A percentile compares a stretch with the other conserved stretches of the same genome.
phyloP scores from a whole-genome alignment of 2,888 invertebrate species.

The Nephrocerus scutellatus region DNA sequence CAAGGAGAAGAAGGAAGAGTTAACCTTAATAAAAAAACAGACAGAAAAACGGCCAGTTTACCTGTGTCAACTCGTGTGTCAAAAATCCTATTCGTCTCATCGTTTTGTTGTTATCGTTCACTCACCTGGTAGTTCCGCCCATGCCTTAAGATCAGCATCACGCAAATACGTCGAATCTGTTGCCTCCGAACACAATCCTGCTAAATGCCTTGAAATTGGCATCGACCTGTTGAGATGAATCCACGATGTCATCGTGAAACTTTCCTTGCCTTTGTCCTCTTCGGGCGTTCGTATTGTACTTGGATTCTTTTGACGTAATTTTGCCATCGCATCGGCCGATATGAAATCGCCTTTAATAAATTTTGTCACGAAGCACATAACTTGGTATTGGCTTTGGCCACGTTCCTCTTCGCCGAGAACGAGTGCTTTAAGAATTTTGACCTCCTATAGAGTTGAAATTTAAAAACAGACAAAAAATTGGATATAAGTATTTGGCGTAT shows the following conservation, averaged over 20 bases:
- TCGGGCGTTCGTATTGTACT: slow-evolving; percentile 83
- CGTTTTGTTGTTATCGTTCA: too few species aligned
- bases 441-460: slow-evolving; percentile 60
- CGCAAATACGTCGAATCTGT: slow-evolving; percentile 69
- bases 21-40: too few species aligned
- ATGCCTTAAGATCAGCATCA: slow-evolving; percentile 68
- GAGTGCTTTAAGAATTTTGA: slow-evolving; percentile 81
- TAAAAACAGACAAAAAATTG: slow-evolving; percentile 3
- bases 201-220: slow-evolving; percentile 67
- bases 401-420: slow-evolving; percentile 89
- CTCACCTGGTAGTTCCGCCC: slow-evolving; percentile 73
- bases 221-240: slow-evolving; percentile 62
- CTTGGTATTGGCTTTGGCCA: slow-evolving; percentile 81
- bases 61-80: too few species aligned
- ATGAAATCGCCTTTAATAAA: slow-evolving; percentile 90
- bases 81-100: too few species aligned
- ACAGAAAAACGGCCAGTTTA: too few species aligned
- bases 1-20: too few species aligned
- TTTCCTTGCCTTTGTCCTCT: slow-evolving; percentile 79
- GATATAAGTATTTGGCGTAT: neutral
- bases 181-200: slow-evolving; percentile 70
- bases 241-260: slow-evolving; percentile 76
- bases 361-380: slow-evolving; percentile 84
- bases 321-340: slow-evolving; percentile 94
- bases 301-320: slow-evolving; percentile 83